phyloP scores from a whole-genome alignment of 2,888 invertebrate genomes.

The Dysmachus trigonus region DNA sequence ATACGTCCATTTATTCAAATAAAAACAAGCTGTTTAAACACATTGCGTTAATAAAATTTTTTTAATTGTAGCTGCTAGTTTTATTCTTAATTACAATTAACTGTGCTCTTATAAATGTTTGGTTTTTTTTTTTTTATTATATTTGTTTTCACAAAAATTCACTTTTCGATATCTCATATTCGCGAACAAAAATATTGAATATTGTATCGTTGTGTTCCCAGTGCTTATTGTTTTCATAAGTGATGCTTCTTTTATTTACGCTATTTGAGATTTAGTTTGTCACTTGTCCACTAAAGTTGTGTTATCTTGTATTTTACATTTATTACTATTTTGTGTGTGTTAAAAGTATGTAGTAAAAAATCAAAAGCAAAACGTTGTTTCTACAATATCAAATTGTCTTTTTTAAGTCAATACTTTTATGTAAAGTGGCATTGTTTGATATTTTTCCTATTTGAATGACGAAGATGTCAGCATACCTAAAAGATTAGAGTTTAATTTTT shows the following conservation, averaged over 20 bases:
- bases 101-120: background rate
- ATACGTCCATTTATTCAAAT: background rate
- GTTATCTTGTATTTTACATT: background rate
- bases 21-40: background rate
- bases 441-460: background rate
- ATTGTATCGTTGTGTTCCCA: background rate
- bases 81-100: background rate
- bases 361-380: background rate
- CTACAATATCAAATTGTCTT: background rate
- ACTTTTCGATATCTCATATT: background rate
- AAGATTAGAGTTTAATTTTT: background rate
- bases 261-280: background rate
- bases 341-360: background rate
- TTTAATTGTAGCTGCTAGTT: background rate
- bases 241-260: background rate
- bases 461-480: too few species aligned
- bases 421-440: background rate
- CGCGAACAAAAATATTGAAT: background rate
- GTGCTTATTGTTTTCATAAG: background rate
- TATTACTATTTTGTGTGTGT: background rate
- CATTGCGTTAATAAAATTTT: background rate
- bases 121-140: background rate
- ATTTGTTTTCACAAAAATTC: background rate
- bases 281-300: background rate
- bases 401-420: background rate